These are phyloP conservation scores for Scaptomyza flava DNA, from an alignment of 2,888 invertebrate genomes.

Conservation along the genomic window DNA sequence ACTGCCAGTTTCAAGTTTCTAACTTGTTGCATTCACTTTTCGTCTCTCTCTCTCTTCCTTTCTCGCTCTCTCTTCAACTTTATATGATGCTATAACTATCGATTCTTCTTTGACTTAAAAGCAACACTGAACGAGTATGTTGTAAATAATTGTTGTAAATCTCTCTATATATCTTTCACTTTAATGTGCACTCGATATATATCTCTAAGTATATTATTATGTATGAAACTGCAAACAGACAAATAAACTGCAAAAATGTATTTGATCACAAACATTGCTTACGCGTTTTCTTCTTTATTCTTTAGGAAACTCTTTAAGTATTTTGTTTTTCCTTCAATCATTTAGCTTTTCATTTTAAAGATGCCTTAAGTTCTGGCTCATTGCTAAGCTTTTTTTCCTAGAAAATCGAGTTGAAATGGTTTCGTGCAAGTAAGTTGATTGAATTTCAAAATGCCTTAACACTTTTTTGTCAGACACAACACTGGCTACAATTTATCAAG, in stretches of 20 bases:
- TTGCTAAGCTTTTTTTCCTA: too few relatives aligned
- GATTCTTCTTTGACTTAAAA: constrained; percentile 39
- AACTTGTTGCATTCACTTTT: constrained; percentile 1
- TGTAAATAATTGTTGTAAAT: constrained; percentile 81
- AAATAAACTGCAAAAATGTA: constrained; percentile 82
- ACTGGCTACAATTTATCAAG: background rate
- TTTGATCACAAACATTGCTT: constrained; percentile 67
- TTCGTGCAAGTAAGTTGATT: background rate
- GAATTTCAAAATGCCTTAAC: background rate
- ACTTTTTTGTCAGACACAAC: background rate
- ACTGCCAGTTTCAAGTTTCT: background rate
- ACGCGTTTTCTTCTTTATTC: too few relatives aligned
- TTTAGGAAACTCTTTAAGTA: too few relatives aligned
- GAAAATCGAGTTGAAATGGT: background rate
- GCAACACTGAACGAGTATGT: constrained; percentile 70
- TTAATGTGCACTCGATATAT: constrained; percentile 39
- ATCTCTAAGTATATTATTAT: constrained; percentile 58
- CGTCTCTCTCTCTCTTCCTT: constrained; percentile 2
- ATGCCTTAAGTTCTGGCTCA: too few relatives aligned
- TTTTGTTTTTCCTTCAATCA: too few relatives aligned
- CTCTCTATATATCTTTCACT: constrained; percentile 33
- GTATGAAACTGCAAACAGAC: constrained; percentile 81
- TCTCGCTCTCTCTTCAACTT: background rate
- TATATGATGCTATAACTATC: constrained; percentile 26
- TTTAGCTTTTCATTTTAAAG: too few relatives aligned